Evolutionary conservation across 92 coral and sea anemone genomes (phyloP), one percentile per base, ranked within the genome.

Genomic region (Heteractis magnifica): DNA sequence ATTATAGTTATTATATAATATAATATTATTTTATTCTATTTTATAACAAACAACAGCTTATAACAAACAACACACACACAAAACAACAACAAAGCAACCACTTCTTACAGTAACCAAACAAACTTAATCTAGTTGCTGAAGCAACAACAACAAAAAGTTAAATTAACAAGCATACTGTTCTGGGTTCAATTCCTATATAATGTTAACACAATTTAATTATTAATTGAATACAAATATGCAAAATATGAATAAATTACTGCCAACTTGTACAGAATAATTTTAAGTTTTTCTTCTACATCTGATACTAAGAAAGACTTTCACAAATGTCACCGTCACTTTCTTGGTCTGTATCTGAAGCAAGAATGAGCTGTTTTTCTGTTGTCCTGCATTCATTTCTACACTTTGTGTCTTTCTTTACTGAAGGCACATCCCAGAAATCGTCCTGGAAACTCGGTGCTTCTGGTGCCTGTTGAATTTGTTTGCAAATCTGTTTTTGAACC

Each of bases 341-440:
- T 52, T 81, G 84, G 23, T 81, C 84, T 2, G 84, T 81, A n/a
- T 81, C 84, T 16, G 84, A 81, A 4, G 84, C 84, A 68, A 81
- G 84, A 15, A 81, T 21, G 10, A 60, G 44, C 12, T 74, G 50
- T 68, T 49, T 68, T 18, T 65, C 64, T 10, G 49, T 15, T 34
- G 4, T 8, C 11, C 16, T 60, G 3, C 10, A 12, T 26, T 78
- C 23, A 8, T 62, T 79, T 2, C 18, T 7, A 64, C 19, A 18
- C 3, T 34, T 16, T 49, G 48, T 79, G 26, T 79, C 56, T 2
- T 79, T 79, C 48, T 64, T 64, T 4, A 5, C 70, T 6, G 71
- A 9, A 71, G 86, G 73, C 49, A 44, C 11, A 21, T 60, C 79
- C 86, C 79, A 82, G 72, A 82, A 82, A 10, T 72, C 65, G 65